Base-by-base conservation (phyloP, 2,113 vertebrate genomes). In the Entelurus aequoreus region DNA sequence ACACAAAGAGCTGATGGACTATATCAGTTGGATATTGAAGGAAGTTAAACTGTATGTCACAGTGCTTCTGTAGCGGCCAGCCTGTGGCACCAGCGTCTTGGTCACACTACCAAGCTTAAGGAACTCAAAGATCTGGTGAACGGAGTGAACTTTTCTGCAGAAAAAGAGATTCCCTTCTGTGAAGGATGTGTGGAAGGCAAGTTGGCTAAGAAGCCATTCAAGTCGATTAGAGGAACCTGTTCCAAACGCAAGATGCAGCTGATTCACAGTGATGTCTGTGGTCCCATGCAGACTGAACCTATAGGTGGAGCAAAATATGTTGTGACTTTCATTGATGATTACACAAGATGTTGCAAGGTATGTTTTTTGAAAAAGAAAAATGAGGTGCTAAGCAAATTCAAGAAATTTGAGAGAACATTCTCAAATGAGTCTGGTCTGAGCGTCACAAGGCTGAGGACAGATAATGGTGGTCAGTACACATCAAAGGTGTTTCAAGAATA, bases 251-350 rank as follows among this genome's bases (percentile, higher is more conserved):
- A 12, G 13, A 5, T 73, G 11, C 70, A 67, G 6, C 36, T 62
- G 10, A 19, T 72, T 5, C 60, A 73, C 59, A 37, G 19, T 19
- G 19, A 19, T 19, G 19, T 19, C 19, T 19, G 19, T 19, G 19
- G 19, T 19, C 19, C 19, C 19, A 19, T 19, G 19, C 19, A 19
- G 19, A 19, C 19, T 19, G 19, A 19, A 19, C 19, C 19, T 19
- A 49, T 69, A 35, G 54, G 57, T 58, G 63, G 65, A 48, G 5
- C 36, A 48, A 71, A 68, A 3, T 67, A 68, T 12, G 61, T 72
- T 62, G 61, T 72, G 3, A 67, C 55, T 1, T 74, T 70, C 5
- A 64, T 62, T 46, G 60, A 74, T 57, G 51, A 67, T 5, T 67
- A 56, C 9, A 66, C 62, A 0, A 40, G 53, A 36, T 66, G 44